Evolutionary conservation across 2,888 invertebrate species (phyloP).

Genomic region (Orthosia gothica): DNA sequence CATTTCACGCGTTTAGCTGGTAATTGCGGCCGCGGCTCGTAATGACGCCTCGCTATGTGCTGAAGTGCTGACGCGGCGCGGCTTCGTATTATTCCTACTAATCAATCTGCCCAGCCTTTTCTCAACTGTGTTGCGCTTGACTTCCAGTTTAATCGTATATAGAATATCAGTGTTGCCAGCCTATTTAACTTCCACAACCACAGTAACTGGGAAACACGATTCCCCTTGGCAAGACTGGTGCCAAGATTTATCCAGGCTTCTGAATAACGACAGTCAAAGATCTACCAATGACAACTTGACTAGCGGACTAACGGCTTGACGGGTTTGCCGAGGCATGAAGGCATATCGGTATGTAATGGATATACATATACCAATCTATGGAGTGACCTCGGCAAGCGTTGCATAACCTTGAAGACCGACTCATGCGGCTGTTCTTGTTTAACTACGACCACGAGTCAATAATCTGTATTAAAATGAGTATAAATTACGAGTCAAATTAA

Average conservation of each 20-base stretch:
- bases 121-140: background rate
- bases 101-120: background rate
- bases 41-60: slow-evolving; percentile 48
- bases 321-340: background rate
- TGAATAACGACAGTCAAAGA: no score
- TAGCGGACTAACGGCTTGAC: background rate
- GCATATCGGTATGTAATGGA: background rate
- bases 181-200: no score
- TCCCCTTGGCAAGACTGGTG: no score
- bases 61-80: slow-evolving; percentile 19
- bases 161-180: background rate
- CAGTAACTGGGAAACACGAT: no score
- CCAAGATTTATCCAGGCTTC: no score
- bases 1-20: slow-evolving; percentile 60
- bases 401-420: background rate
- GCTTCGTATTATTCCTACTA: background rate
- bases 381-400: no score
- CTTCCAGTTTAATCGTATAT: background rate
- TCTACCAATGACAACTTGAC: background rate
- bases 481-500: no score
- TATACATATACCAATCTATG: background rate
- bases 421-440: background rate
- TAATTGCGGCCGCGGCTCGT: slow-evolving; percentile 62
- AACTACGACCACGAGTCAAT: no score
- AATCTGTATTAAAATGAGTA: no score